These are phyloP conservation scores for Glyptemys insculpta DNA, from an alignment of 2,797 vertebrate species.

Conservation along the genomic window DNA sequence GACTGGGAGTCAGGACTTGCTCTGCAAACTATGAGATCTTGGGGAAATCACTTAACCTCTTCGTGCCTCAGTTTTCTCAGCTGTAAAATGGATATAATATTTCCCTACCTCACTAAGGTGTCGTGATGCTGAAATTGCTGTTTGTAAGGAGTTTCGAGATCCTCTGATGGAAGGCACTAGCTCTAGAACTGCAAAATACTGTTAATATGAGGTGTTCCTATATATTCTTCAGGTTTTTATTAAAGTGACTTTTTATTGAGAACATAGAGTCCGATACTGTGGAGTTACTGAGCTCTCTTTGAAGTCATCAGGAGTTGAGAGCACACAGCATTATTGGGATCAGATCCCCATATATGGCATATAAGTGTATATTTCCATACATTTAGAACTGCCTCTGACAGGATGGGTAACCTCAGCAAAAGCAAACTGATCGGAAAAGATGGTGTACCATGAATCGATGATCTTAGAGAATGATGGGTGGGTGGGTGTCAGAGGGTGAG, in stretches of 20 bases:
- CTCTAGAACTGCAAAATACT: not conserved
- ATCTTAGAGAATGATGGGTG: not conserved
- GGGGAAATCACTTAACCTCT: not conserved
- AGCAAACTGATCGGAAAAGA: not conserved
- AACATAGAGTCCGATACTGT: not conserved
- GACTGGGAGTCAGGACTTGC: not conserved
- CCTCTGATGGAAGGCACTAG: not conserved
- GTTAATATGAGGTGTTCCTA: too few species aligned
- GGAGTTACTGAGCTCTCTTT: not conserved
- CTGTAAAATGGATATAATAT: not conserved
- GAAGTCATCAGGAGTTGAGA: not conserved
- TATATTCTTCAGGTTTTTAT: too few species aligned
- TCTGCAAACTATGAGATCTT: accelerated
- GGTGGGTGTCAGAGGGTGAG: not conserved
- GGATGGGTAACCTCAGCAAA: not conserved
- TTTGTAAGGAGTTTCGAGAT: not conserved
- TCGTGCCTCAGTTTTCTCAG: not conserved
- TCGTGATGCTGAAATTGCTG: accelerated
- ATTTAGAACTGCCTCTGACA: not conserved
- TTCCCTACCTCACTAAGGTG: not conserved
- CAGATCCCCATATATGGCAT: not conserved
- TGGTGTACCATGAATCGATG: too few species aligned
- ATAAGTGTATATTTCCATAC: accelerated
- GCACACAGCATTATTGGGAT: not conserved
- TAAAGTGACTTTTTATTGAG: too few species aligned